Evolutionary conservation across 2,888 invertebrate genomes (phyloP), one percentile per base, ranked within the genome.

Genomic region (Thecocarcelia acutangulata): DNA sequence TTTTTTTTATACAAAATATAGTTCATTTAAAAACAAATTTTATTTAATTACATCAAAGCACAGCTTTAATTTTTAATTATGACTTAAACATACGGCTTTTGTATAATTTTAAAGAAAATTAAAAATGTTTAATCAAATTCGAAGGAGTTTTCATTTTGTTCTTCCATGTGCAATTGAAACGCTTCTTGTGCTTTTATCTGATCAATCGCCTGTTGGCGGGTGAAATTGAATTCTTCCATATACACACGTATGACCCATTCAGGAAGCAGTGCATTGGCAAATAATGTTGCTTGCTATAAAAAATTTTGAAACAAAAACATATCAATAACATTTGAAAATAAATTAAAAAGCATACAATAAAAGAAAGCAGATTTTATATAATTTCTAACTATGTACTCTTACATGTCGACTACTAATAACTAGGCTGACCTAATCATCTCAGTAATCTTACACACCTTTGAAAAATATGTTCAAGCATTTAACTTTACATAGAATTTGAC

Each of bases 191-290:
- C 88, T 8, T 76, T 80, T 9, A 90, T 85, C 46, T 88, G 88
- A 6, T 74, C 50, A 3, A 88, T 84, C 0, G 89, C 90, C 42
- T 87, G 85, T 3, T 76, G 58, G 1, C 85, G 80, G 0, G 84
- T 85, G 1, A 88, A 85, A 2, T 86, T 84, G 59, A 84, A 88
- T 40, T 85, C 86, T 37, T 88, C 85, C 89, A 88, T 90, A 50
- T 88, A 88, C 0, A 90, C 83, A 5, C 86, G 84, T 3, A 89
- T 83, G 11, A 89, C 85, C 89, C 89, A 90, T 64, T 89, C 86
- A 0, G 89, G 90, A 61, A 90, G 81, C 54, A 90, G 73, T 0
- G 87, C 90, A 69, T 90, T 90, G 9, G 88, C 84, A 17, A 87
- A 85, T 15, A 90, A 83, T 11, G 87, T 84, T 33, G 85, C 84